Base-by-base conservation (phyloP, 2,797 vertebrate species). In the Gymnopithys bicolor region DNA sequence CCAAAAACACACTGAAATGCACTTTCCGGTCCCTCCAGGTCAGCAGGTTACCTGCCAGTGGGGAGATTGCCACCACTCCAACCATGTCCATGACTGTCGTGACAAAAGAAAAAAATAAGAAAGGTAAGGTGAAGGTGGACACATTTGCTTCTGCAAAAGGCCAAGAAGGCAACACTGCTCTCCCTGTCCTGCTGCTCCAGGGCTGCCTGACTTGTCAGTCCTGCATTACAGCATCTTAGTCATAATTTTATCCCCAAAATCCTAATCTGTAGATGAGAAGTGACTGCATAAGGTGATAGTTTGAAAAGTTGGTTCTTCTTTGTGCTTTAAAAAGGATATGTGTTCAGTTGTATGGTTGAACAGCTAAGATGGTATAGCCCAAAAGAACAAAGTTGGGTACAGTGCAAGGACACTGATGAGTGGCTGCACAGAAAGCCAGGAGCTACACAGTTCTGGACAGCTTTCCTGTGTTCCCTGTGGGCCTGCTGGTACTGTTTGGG, bases 21-120 rank as follows among this genome's bases (percentile, higher is more conserved):
- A 99, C 99, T 98, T 99, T 99, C 98, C 99, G 99, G 98, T 99
- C 99, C 96, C 99, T 99, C 96, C 99, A 99, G 98, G 99, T 99
- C 98, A 99, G 99, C 99, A 98, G 99, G 98, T 97, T 99, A 94
- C 99, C 99, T 87, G 97, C 98, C 58, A 98, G 98, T 11, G 97
- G 98, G 3, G 99, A 99, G 96, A 97, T 96, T 9, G 92, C 97
- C 46, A 93, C 98, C 92, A 98, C 98, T 82, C 98, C 99, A 67
- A 98, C 98, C 28, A 99, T 99, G 99, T 99, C 99, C 90, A 99
- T 99, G 99, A 99, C 98, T 0, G 99, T 99, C 6, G 99, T 99
- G 95, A 99, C 99, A 87, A 99, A 99, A 98, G 99, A 99, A 97
- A 99, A 99, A 97, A 99, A 99, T 95, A 99, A 99, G 94, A 99